Evolutionary conservation across 64 coral and sea anemone genomes (phyloP), one percentile per base, ranked within the genome.

Genomic region (Montipora sp.): DNA sequence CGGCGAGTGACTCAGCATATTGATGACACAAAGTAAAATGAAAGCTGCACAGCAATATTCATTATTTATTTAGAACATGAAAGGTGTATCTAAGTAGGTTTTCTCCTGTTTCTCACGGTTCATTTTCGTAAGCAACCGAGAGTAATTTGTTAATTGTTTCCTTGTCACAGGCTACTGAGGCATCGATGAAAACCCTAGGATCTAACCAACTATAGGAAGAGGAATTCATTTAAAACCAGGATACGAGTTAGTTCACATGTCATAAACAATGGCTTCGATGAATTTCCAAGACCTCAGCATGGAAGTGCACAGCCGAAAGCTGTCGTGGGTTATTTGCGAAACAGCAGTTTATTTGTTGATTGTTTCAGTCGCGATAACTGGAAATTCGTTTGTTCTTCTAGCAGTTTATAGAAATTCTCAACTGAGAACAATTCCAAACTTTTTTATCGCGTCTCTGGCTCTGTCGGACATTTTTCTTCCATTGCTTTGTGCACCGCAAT

Each of bases 341-440:
- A 66, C 82, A 7, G n/a, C 68, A 12, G 3, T 51, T 18, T 85
- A 85, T 18, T 23, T 71, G 7, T 46, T 85, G 2, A 71, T 21
- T 71, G 68, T 72, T 85, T 71, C 8, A 16, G 15, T 72, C 7
- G 65, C 82, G 21, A 22, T 93, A 11, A 74, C 19, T 72, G 91
- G 91, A 2, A 93, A 93, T 23, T 80, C 60, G 0, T 66, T 77
- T 19, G 86, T 93, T 6, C 86, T 81, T 47, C 49, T 77, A 49
- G 83, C 77, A 4, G 66, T 93, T 57, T 93, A 71, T 14, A 87
- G 75, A 24, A 93, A 88, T 47, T 10, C 61, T 19, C 58, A 60
- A 18, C 91, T 93, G 7, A 84, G 74, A 53, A 80, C 91, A 7
- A 51, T 93, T 63, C 60, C 91, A 0, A 93, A 93, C 60, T 77